Evolutionary conservation across 2,797 vertebrate genomes (phyloP).

Genomic region (Fundulus diaphanus): DNA sequence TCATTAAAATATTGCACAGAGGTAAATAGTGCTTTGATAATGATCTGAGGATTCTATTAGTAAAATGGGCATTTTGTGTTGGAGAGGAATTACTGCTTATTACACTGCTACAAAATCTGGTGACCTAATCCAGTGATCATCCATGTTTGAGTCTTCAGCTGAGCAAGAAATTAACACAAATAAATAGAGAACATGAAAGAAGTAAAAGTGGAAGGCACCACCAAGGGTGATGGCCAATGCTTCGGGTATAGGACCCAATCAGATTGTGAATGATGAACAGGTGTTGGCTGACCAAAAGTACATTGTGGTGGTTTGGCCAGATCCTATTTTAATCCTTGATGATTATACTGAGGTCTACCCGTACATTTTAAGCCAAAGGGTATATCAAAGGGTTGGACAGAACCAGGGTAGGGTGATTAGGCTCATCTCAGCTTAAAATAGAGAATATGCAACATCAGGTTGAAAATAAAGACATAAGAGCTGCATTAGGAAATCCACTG

Average conservation of each 20-base stretch:
- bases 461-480: no score
- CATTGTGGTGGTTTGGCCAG: neutral
- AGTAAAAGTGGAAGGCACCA: neutral
- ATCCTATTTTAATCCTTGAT: neutral
- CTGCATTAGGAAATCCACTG: neutral
- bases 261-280: neutral
- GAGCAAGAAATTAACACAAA: constrained; percentile 50
- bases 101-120: constrained; percentile 77
- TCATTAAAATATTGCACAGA: constrained; percentile 99
- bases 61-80: constrained; percentile 85
- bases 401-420: neutral
- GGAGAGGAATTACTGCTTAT: constrained; percentile 85
- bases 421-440: no score
- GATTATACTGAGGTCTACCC: neutral
- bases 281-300: neutral
- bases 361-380: neutral
- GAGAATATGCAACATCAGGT: no score
- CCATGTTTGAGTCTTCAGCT: constrained; percentile 75
- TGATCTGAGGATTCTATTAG: constrained; percentile 95
- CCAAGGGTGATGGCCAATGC: neutral
- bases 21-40: constrained; percentile 99
- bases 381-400: no score
- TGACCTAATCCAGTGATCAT: constrained; percentile 78
- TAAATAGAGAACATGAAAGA: constrained; percentile 38
- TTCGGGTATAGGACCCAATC: neutral